Evolutionary conservation across 2,113 vertebrate species (phyloP).

Genomic region (Onychorhynchus coronatus): DNA sequence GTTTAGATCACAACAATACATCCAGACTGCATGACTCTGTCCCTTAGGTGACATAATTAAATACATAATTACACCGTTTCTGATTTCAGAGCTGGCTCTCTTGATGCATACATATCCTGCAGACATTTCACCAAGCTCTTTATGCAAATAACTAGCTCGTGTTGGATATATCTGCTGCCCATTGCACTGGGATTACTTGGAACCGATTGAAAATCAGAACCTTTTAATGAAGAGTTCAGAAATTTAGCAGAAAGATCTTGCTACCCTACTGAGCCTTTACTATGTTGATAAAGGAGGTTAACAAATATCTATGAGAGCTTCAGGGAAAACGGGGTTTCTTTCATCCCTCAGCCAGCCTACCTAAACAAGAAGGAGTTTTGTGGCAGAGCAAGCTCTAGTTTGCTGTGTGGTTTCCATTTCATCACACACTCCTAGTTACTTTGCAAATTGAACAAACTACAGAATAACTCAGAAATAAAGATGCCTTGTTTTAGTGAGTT

Average conservation of each 20-base stretch:
- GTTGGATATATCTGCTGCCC: background rate
- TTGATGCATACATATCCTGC: background rate
- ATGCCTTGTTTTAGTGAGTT: background rate
- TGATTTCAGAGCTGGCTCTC: background rate
- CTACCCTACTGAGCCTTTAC: background rate
- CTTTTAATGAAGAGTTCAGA: background rate
- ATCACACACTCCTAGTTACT: background rate
- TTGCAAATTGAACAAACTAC: background rate
- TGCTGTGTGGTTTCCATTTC: background rate
- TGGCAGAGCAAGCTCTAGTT: background rate
- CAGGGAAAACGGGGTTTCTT: background rate
- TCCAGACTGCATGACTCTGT: background rate
- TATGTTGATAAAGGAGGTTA: background rate
- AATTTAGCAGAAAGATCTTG: background rate
- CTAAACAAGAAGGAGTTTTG: background rate
- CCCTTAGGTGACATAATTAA: constrained; percentile 24
- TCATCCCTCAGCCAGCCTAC: background rate
- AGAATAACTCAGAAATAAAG: background rate
- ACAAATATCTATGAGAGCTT: background rate
- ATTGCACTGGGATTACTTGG: background rate
- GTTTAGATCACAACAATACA: background rate
- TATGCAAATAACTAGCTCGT: background rate
- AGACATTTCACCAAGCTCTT: background rate
- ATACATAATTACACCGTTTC: background rate
- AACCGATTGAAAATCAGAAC: background rate